These are phyloP conservation scores for Cantharis flavilabris DNA, from an alignment of 2,888 invertebrate species.

Conservation along the genomic window DNA sequence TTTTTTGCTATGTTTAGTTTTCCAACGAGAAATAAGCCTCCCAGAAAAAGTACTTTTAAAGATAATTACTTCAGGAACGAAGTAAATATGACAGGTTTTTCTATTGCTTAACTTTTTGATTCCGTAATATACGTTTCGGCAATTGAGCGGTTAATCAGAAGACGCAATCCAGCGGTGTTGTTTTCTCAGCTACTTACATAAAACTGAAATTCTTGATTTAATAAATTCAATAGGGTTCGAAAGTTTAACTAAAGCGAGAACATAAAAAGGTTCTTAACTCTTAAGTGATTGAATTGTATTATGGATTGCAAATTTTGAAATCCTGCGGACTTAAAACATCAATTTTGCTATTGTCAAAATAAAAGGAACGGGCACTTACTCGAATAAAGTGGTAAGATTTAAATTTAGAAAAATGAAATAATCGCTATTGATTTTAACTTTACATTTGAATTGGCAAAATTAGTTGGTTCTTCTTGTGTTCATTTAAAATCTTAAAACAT, in stretches of 20 bases:
- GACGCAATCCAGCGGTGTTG: background rate
- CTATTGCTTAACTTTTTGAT: background rate
- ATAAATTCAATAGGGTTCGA: background rate
- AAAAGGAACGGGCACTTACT: background rate
- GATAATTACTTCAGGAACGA: background rate
- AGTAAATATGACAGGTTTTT: background rate
- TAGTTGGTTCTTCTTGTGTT: slow-evolving; percentile 11
- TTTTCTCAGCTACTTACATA: background rate
- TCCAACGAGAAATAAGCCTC: background rate
- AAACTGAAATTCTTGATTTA: background rate
- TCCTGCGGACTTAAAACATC: background rate
- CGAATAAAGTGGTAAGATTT: background rate
- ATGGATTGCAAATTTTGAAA: background rate
- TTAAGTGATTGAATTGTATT: slow-evolving; percentile 1
- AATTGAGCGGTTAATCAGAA: background rate
- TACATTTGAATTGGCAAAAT: slow-evolving; percentile 14
- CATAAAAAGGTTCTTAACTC: background rate
- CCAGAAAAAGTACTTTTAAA: background rate
- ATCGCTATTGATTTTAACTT: slow-evolving; percentile 13
- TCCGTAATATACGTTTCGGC: background rate
- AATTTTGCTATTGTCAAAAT: background rate
- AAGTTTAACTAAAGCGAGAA: background rate
- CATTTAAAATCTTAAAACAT: slow-evolving; percentile 8
- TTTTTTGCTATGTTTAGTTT: background rate
- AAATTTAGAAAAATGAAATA: slow-evolving; percentile 8